phyloP scores from a whole-genome alignment of 2,797 vertebrate species.

The Holocentrus rufus region DNA sequence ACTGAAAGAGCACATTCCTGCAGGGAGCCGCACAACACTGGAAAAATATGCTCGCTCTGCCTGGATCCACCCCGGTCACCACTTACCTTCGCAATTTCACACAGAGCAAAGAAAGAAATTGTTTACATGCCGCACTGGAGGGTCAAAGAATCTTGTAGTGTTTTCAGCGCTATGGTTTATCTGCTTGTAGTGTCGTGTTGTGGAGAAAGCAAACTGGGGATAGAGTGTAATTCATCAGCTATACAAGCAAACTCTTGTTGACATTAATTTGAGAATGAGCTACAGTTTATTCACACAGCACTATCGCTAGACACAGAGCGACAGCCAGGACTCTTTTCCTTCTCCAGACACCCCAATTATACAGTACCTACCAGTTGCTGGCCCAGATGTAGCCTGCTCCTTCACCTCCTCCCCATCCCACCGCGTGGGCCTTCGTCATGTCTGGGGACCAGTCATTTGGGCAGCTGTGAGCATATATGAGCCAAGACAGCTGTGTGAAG shows the following conservation, averaged over 20 bases:
- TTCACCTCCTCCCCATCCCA: constrained; percentile 45
- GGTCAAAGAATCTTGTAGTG: constrained; percentile 1
- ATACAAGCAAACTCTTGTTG: constrained; percentile 20
- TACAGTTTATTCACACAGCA: neutral
- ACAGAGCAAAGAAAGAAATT: constrained; percentile 63
- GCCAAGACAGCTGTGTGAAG: constrained; percentile 82
- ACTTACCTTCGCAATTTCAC: constrained; percentile 57
- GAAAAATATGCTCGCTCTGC: constrained; percentile 63
- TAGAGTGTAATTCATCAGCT: constrained; percentile 12
- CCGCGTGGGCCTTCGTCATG: constrained; percentile 58
- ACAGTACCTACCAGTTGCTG: constrained; percentile 64
- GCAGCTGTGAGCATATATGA: constrained; percentile 78
- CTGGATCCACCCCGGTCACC: constrained; percentile 53
- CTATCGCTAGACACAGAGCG: constrained; percentile 9
- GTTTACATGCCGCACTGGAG: constrained; percentile 48
- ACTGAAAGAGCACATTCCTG: constrained; percentile 81
- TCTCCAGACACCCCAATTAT: constrained; percentile 43
- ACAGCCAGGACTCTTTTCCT: constrained; percentile 23
- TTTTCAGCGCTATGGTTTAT: constrained; percentile 1
- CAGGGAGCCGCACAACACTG: constrained; percentile 67
- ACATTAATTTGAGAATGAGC: constrained; percentile 25
- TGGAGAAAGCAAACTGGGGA: constrained; percentile 6
- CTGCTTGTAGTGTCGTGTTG: constrained; percentile 7
- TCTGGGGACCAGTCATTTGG: constrained; percentile 74
- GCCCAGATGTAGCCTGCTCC: constrained; percentile 75